Evolutionary conservation across 2,113 vertebrate species (phyloP).

Genomic region (Osmerus mordax): DNA sequence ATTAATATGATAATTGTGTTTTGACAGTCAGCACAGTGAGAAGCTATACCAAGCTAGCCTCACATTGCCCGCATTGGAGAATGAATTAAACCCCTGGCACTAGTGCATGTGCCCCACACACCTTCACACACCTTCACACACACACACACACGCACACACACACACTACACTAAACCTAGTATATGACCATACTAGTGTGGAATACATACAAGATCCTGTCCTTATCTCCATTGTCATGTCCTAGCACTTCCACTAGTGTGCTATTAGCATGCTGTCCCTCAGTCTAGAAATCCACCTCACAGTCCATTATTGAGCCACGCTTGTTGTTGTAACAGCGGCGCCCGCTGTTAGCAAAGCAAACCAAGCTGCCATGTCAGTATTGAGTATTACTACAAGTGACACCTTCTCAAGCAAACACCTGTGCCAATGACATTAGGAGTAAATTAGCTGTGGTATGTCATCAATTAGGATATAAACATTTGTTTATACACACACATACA

Average conservation of each 20-base stretch:
- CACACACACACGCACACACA: too few species aligned
- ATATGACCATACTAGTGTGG: too few species aligned
- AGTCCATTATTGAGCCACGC: constrained; percentile 26
- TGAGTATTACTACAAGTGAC: constrained; percentile 26
- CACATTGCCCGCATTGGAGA: too few species aligned
- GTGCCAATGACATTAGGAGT: constrained; percentile 11
- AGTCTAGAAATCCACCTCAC: not conserved
- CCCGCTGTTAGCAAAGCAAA: constrained; percentile 37
- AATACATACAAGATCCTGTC: not conserved
- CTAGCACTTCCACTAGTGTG: not conserved
- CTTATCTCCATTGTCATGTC: not conserved
- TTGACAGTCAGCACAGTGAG: not conserved
- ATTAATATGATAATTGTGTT: constrained; percentile 7
- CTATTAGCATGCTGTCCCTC: constrained; percentile 32
- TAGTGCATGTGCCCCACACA: too few species aligned
- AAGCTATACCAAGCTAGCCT: too few species aligned
- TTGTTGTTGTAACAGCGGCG: constrained; percentile 10
- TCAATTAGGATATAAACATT: constrained; percentile 7
- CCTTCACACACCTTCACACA: too few species aligned
- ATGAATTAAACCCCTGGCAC: too few species aligned
- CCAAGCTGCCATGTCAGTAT: constrained; percentile 24
- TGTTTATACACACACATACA: not conserved
- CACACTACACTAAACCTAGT: too few species aligned
- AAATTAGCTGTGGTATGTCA: constrained; percentile 20
- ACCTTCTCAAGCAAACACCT: constrained; percentile 22